Conservation (phyloP, 2,888 invertebrate species). For the Tenthredo livida region DNA sequence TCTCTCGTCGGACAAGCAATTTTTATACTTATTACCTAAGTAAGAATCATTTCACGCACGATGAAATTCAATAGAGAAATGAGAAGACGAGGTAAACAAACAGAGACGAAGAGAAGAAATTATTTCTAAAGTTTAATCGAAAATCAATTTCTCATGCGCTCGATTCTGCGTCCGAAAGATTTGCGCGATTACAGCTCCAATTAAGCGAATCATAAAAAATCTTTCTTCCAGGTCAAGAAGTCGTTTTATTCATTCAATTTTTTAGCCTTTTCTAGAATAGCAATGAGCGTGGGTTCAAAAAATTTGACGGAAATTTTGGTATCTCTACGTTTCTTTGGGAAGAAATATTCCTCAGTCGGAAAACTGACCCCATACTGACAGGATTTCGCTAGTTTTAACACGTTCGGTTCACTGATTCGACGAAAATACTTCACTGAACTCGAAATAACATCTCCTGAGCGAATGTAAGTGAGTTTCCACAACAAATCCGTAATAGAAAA, state of each 20-base stretch:
- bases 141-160: background rate
- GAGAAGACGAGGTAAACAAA: background rate
- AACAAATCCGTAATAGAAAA: background rate
- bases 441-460: constrained; percentile 23
- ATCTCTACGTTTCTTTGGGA: background rate
- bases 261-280: background rate
- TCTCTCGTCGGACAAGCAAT: background rate
- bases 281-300: background rate
- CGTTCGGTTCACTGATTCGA: constrained; percentile 41
- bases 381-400: constrained; percentile 37
- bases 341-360: background rate
- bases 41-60: background rate
- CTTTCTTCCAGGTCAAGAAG: background rate
- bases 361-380: background rate
- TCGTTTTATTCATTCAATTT: background rate
- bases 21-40: background rate
- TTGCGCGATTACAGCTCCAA: background rate
- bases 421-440: constrained; percentile 39
- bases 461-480: constrained; percentile 2
- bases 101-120: background rate
- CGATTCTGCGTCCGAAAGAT: background rate
- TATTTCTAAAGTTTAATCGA: background rate
- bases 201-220: background rate
- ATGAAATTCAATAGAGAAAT: background rate
- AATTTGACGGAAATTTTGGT: background rate